Evolutionary conservation across 2,888 invertebrate genomes (phyloP).

Genomic region (Agonum fuliginosum): DNA sequence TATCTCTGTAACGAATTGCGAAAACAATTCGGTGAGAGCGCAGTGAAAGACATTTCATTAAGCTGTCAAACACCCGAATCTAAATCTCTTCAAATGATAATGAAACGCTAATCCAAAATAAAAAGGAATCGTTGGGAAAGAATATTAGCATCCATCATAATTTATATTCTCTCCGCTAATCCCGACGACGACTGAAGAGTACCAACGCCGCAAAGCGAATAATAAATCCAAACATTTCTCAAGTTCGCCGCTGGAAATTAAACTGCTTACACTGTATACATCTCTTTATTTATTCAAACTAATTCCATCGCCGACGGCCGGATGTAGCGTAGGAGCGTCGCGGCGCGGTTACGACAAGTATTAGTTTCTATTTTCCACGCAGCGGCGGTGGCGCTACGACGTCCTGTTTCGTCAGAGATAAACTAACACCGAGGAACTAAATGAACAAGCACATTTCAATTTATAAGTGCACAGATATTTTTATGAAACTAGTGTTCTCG

Average conservation of each 20-base stretch:
- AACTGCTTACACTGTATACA: slow-evolving; percentile 57
- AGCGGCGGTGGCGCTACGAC: neutral
- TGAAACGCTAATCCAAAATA: slow-evolving; percentile 37
- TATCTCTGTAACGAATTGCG: too few species aligned
- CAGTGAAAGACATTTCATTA: slow-evolving; percentile 9
- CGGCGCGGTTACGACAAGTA: slow-evolving; percentile 9
- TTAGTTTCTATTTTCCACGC: slow-evolving; percentile 46
- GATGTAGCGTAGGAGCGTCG: too few species aligned
- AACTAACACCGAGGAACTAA: too few species aligned
- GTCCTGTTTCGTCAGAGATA: too few species aligned
- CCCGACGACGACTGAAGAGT: neutral
- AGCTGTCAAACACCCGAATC: slow-evolving; percentile 5
- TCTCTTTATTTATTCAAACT: slow-evolving; percentile 57
- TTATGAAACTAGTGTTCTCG: too few species aligned
- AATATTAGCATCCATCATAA: slow-evolving; percentile 33
- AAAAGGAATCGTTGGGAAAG: slow-evolving; percentile 4
- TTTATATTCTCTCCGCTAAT: slow-evolving; percentile 31
- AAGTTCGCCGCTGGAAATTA: slow-evolving; percentile 55
- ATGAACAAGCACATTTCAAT: too few species aligned
- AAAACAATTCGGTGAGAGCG: too few species aligned
- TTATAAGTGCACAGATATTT: too few species aligned
- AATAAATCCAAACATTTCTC: slow-evolving; percentile 57
- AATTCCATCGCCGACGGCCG: too few species aligned
- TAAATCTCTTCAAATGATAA: slow-evolving; percentile 22
- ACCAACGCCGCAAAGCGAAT: slow-evolving; percentile 36